A percentile compares a stretch with the other conserved stretches of the same genome.
Evolutionary conservation across 2,113 vertebrate species (phyloP).

Genomic region (Morone saxatilis): DNA sequence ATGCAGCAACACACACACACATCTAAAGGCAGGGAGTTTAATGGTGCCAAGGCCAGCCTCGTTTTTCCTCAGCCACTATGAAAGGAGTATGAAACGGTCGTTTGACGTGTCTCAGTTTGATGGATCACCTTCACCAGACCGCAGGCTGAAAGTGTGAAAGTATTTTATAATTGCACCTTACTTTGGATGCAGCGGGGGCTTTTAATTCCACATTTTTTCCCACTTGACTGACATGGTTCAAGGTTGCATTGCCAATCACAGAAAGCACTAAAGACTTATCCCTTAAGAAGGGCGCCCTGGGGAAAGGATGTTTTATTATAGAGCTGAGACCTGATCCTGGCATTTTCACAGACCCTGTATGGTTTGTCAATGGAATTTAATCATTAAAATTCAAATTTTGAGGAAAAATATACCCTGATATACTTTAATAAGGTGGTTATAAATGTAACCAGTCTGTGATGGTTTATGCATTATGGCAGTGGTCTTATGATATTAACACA

Average conservation of each 20-base stretch:
- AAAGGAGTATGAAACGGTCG: slow-evolving; percentile 47
- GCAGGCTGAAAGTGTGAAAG: slow-evolving; percentile 42
- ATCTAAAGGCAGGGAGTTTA: slow-evolving; percentile 24
- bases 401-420: background rate
- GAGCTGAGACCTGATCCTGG: slow-evolving; percentile 17
- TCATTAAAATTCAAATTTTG: background rate
- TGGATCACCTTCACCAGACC: slow-evolving; percentile 68
- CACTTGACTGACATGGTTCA: slow-evolving; percentile 39
- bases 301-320: slow-evolving; percentile 16
- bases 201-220: slow-evolving; percentile 42
- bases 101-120: slow-evolving; percentile 63
- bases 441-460: background rate
- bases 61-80: slow-evolving; percentile 49
- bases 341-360: background rate
- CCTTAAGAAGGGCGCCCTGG: slow-evolving; percentile 1
- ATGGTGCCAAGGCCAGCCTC: slow-evolving; percentile 35
- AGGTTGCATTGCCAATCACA: slow-evolving; percentile 54
- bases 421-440: background rate
- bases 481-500: background rate
- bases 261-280: slow-evolving; percentile 10
- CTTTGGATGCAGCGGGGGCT: slow-evolving; percentile 31
- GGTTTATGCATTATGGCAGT: background rate
- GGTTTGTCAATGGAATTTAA: background rate
- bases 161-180: slow-evolving; percentile 55
- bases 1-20: slow-evolving; percentile 5